These are phyloP conservation scores for Neoascia interrupta DNA, from an alignment of 2,888 invertebrate species.

Conservation along the genomic window DNA sequence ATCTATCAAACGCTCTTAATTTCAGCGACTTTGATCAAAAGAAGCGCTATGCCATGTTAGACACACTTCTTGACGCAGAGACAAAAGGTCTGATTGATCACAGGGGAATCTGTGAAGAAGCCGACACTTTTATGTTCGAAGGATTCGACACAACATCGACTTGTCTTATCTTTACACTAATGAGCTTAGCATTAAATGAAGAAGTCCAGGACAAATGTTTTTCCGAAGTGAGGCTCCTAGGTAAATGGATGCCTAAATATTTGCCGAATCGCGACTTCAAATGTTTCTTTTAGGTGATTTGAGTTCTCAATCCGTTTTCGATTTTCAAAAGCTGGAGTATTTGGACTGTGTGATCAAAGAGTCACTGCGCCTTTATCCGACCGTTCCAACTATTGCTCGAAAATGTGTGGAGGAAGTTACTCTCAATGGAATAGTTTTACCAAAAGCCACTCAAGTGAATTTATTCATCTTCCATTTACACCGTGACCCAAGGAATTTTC, in stretches of 20 bases:
- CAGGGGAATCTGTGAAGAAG: conserved; percentile 84
- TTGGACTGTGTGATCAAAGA: conserved; percentile 85
- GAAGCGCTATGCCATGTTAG: conserved; percentile 74
- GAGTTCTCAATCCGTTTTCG: conserved; percentile 55
- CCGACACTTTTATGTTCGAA: conserved; percentile 85
- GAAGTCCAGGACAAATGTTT: conserved; percentile 74
- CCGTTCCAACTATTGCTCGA: conserved; percentile 83
- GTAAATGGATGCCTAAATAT: conserved; percentile 68
- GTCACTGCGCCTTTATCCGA: conserved; percentile 83
- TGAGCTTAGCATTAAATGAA: conserved; percentile 73
- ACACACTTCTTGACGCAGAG: conserved; percentile 73
- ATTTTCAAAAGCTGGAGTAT: conserved; percentile 72
- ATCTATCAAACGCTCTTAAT: too few species aligned
- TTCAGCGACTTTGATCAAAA: conserved; percentile 73
- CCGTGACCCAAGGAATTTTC: conserved; percentile 73
- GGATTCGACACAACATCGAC: conserved; percentile 74
- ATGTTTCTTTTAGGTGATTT: conserved; percentile 64
- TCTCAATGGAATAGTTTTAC: conserved; percentile 73
- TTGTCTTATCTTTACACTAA: conserved; percentile 72
- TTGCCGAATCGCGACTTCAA: too few species aligned
- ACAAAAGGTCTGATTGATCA: conserved; percentile 73
- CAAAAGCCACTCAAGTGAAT: conserved; percentile 71
- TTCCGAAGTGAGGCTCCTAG: conserved; percentile 72
- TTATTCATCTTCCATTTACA: conserved; percentile 74
- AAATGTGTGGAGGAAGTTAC: conserved; percentile 77